Evolutionary conservation across 2,888 invertebrate species (phyloP), one percentile per base, ranked within the genome.

Genomic region (Catocala fraxini): DNA sequence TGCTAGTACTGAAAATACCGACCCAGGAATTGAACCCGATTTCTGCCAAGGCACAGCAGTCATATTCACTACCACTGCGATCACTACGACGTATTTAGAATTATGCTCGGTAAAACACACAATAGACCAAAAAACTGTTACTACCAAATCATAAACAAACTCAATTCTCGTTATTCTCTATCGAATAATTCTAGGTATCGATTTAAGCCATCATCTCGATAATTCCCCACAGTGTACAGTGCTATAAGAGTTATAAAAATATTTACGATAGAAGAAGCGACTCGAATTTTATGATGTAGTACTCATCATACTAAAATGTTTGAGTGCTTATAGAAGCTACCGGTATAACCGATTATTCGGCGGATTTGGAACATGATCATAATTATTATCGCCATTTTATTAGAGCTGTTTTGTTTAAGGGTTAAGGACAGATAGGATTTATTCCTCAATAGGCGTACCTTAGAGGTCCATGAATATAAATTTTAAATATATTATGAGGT

Each of bases 291-390:
- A 74, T 60, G 65, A 59, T 51, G 55, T 59, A 62, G 47, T 75
- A 63, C 59, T 70, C 70, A 75, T 75, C 65, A 67, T 49, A 65
- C 45, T 73, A 56, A 67, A 74, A 58, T 56, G 58, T 63, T 65
- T 52, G 41, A 51, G 57, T 51, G 56, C 33, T 60, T 59, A 70
- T 62, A n/a, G 9, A 61, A 73, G 64, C 64, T 51, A 15, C 39
- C 33, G 35, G 51, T 41, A 59, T 55, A 45, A 51, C 46, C 51
- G 39, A 61, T 70, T 63, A 63, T 63, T 59, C 41, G 56, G 54
- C 48, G 58, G 56, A 66, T 70, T 75, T 61, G 9, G 15, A 55
- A 51, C 45, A 55, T 46, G 12, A 33, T 65, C 53, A 47, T 65
- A 57, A 68, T 62, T 48, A 15, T 33, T n/a, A 33, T 48, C 9